These are phyloP conservation scores for Sanderia malayensis DNA, from an alignment of 30 jellyfish, hydroid and myxozoan species.

Conservation along the genomic window DNA sequence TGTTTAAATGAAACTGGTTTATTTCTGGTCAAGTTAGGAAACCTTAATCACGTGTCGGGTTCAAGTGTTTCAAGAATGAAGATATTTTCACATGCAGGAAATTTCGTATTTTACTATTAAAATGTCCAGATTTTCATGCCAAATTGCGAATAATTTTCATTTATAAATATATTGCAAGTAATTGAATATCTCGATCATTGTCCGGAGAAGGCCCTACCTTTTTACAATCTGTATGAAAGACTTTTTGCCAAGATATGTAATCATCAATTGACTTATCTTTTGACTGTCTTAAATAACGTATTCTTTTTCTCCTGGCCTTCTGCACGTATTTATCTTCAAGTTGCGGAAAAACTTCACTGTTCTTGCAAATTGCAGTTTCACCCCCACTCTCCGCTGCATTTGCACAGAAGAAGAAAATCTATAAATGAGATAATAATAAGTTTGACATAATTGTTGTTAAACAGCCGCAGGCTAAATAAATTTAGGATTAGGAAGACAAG, in stretches of 20 bases:
- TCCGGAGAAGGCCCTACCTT: conserved; percentile 24
- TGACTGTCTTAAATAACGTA: conserved; percentile 68
- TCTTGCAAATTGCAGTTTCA: conserved; percentile 59
- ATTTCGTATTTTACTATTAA: no score
- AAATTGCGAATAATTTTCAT: not conserved
- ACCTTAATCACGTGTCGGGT: not conserved
- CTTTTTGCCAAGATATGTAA: conserved; percentile 79
- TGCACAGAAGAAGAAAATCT: conserved; percentile 69
- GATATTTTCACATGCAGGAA: not conserved
- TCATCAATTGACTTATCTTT: conserved; percentile 41
- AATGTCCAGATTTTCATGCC: not conserved
- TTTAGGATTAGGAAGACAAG: no score
- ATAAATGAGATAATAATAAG: not conserved
- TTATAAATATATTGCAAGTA: no score
- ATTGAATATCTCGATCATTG: not conserved
- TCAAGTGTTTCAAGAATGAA: not conserved
- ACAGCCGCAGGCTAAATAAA: no score
- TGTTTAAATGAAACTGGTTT: no score
- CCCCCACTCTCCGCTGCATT: conserved; percentile 67
- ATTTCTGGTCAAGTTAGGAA: no score
- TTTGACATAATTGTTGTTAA: not conserved
- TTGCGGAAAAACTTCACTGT: conserved; percentile 46
- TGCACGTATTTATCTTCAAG: conserved; percentile 58
- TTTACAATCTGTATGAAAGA: conserved; percentile 26
- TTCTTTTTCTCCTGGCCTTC: conserved; percentile 37